Conservation (phyloP, 2,113 vertebrate species). For the Lynx canadensis region DNA sequence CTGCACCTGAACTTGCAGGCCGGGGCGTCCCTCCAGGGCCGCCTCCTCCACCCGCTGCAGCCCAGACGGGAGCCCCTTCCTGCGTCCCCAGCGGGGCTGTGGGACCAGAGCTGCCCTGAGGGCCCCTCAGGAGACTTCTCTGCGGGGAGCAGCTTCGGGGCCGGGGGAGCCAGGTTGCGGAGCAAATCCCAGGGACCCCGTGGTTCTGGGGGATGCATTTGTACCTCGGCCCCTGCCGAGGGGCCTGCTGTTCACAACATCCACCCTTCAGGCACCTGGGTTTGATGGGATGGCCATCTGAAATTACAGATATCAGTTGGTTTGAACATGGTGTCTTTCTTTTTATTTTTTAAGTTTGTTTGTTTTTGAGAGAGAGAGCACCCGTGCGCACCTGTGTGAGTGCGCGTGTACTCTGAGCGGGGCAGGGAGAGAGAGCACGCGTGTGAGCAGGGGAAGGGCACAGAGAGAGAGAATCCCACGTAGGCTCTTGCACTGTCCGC, state of each 20-base stretch:
- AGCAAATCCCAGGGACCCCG: background rate
- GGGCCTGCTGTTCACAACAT: rapidly evolving
- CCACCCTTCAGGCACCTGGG: background rate
- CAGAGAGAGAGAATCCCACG: too few species aligned
- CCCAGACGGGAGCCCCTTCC: background rate
- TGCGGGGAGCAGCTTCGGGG: background rate
- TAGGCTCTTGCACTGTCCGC: too few species aligned
- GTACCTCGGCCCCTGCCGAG: too few species aligned
- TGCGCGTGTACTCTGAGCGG: too few species aligned
- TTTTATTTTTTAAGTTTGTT: too few species aligned
- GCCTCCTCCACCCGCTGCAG: too few species aligned
- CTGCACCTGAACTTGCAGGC: background rate
- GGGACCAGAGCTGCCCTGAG: rapidly evolving
- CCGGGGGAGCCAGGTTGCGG: background rate
- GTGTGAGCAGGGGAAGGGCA: too few species aligned
- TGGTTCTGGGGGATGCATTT: background rate
- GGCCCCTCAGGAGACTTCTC: background rate
- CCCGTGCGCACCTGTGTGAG: too few species aligned
- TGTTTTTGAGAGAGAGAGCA: too few species aligned
- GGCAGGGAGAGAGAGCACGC: too few species aligned
- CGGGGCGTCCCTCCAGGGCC: too few species aligned
- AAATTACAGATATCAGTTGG: rapidly evolving
- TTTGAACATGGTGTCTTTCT: background rate
- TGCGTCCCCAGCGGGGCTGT: background rate
- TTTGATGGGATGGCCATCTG: rapidly evolving